A percentile compares a stretch with the other conserved stretches of the same genome.
Evolutionary conservation across 53 echinoderm and acorn worm species (phyloP).

Genomic region (Hippasteria phrygiana): DNA sequence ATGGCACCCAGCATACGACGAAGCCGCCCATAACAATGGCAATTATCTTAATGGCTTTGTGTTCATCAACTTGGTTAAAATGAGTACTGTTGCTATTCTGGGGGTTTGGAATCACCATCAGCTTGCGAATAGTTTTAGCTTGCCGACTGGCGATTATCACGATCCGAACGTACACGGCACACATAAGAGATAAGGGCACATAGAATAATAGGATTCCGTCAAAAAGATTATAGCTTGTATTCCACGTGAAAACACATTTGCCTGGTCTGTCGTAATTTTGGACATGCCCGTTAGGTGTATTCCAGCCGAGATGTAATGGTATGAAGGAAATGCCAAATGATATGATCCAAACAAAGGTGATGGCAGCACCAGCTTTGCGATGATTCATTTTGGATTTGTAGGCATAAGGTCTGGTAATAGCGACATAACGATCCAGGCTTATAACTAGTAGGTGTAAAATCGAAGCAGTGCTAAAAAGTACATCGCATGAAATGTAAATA

Average conservation of each 20-base stretch:
- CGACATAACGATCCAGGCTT: conserved; percentile 86
- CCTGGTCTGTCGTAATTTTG: conserved; percentile 76
- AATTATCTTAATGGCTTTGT: conserved; percentile 91
- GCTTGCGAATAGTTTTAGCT: conserved; percentile 81
- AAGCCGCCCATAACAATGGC: conserved; percentile 95
- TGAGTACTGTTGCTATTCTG: conserved; percentile 61
- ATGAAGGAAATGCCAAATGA: conserved; percentile 85
- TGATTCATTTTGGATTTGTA: conserved; percentile 85
- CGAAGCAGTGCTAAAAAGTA: conserved; percentile 91
- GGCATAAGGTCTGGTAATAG: conserved; percentile 85
- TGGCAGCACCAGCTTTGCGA: conserved; percentile 61
- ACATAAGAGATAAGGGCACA: conserved; percentile 82
- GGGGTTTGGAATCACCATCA: conserved; percentile 65
- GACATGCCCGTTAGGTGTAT: conserved; percentile 70
- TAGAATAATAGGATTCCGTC: conserved; percentile 91
- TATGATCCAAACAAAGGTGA: conserved; percentile 81
- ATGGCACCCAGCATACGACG: conserved; percentile 96
- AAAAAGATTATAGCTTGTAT: conserved; percentile 73
- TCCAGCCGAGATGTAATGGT: conserved; percentile 91
- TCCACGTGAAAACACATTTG: conserved; percentile 66
- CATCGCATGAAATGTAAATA: conserved; percentile 93
- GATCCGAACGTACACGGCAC: conserved; percentile 77
- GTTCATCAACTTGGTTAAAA: conserved; percentile 80
- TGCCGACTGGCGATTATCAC: conserved; percentile 83
- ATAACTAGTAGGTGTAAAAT: conserved; percentile 89